Evolutionary conservation across 2,113 vertebrate genomes (phyloP), one percentile per base, ranked within the genome.

Genomic region (Neoarius graeffei): DNA sequence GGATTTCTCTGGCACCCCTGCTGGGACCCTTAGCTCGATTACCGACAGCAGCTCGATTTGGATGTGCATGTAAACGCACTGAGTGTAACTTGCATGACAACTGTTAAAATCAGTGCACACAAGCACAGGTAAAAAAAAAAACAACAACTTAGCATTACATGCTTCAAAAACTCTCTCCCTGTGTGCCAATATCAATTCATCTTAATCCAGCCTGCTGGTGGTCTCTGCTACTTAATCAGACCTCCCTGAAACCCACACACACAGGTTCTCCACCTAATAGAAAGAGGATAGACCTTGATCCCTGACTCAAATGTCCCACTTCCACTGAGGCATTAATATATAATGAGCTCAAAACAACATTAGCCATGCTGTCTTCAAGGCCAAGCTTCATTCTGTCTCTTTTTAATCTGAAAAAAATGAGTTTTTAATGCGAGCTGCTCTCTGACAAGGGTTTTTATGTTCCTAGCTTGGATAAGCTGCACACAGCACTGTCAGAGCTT

Each of bases 401-500:
- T 54, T 87, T 54, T 87, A 82, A 88, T 88, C 59, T 85, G 25
- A 77, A 86, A 80, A 80, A 89, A 91, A 91, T 90, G 10, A 84
- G 81, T 87, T 91, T 91, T 87, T 86, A 87, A 88, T 76, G 76
- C 86, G 25, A 66, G 50, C 52, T 35, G 66, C 56, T 79, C 59
- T 56, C 59, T 88, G 71, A 57, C 42, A 52, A 67, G n/a, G 2
- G 73, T 79, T 9, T 85, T 35, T 52, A 23, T 50, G 62, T 79
- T 57, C 87, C 83, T 94, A 99, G 98, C 94, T 95, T 99, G 95
- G 98, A 99, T 94, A 99, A 99, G 94, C 96, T 99, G 92, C 98
- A 99, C 96, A 99, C 98, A 57, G 98, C 98, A 60, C 96, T 99
- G 93, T 99, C 98, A 59, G 98, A 99, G 89, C 97, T 99, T 93